A percentile compares a stretch with the other conserved stretches of the same genome.
Evolutionary conservation across 2,113 vertebrate genomes (phyloP).

Genomic region (Motacilla tschutschensis): DNA sequence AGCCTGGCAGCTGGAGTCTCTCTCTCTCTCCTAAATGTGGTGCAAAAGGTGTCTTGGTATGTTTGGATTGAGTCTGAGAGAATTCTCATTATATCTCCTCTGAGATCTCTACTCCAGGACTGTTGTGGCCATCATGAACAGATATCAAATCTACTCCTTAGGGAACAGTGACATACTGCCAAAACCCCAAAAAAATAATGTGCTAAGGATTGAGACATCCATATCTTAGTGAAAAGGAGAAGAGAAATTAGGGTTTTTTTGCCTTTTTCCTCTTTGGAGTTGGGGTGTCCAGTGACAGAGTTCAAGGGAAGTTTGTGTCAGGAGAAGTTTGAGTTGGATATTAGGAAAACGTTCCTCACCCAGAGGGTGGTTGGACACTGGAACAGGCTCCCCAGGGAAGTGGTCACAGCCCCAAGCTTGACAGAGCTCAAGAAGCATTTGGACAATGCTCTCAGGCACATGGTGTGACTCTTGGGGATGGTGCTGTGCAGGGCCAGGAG

Average conservation of each 20-base stretch:
- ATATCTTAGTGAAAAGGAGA: neutral
- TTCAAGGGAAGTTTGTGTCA: neutral
- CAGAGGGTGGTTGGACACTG: accelerated
- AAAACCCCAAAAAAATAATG: neutral
- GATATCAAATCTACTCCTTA: neutral
- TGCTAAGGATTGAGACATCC: neutral
- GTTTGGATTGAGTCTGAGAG: neutral
- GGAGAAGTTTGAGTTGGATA: neutral
- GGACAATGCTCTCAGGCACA: neutral
- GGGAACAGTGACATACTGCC: neutral
- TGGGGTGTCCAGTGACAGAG: neutral
- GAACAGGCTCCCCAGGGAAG: neutral
- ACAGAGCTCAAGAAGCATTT: neutral
- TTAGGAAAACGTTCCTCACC: neutral
- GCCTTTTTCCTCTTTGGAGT: neutral
- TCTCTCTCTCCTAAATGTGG: neutral
- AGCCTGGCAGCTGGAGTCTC: neutral
- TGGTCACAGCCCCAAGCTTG: neutral
- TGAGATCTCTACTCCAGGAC: neutral
- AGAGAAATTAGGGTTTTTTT: neutral
- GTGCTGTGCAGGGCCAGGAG: neutral
- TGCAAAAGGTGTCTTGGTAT: neutral
- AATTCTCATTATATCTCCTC: neutral
- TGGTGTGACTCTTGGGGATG: neutral
- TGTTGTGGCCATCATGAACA: neutral